Evolutionary conservation across 2,113 vertebrate genomes (phyloP), one percentile per base, ranked within the genome.

Genomic region (Nesoenas mayeri): DNA sequence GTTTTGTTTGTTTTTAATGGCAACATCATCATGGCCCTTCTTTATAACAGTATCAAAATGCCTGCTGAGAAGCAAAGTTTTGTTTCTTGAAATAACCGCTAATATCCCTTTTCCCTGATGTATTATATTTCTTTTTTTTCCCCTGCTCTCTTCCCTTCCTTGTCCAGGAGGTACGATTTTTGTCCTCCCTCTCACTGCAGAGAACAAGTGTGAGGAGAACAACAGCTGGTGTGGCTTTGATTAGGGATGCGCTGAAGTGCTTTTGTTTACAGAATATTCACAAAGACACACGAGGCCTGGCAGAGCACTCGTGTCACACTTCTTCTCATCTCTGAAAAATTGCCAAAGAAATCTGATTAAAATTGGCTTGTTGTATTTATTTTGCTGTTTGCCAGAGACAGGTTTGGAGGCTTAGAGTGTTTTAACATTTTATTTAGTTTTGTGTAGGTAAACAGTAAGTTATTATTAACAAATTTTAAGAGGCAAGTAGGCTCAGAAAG

Each of bases 191-290:
- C 91, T 56, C 32, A 50, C 31, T 72, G 75, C 50, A 74, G 75
- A 73, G 67, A 90, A 12, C 85, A 88, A 90, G 44, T 48, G 54
- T 53, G 92, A 64, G 53, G 90, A 87, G 69, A 94, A 67, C 72
- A 97, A 88, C 84, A 97, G 91, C 89, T 97, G 90, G 83, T 84
- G 20, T 91, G 89, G 88, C 61, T 97, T 94, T 92, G 90, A 83
- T 4, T 94, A 28, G 92, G 83, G 65, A 93, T 94, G 69, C 4
- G 0, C 79, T 74, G 85, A 94, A 93, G 78, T 95, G 78, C 62
- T 85, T 85, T 91, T 95, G 89, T 97, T 97, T 97, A 94, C 72
- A 93, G 93, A 94, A 78, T 93, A 96, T 86, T 95, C 72, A 92
- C 51, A 85, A 73, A 67, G 64, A 92, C 67, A 89, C 67, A n/a